A percentile compares a stretch with the other conserved stretches of the same genome.
Conservation (phyloP, 2,888 invertebrate genomes). For the Melanotus villosus region DNA sequence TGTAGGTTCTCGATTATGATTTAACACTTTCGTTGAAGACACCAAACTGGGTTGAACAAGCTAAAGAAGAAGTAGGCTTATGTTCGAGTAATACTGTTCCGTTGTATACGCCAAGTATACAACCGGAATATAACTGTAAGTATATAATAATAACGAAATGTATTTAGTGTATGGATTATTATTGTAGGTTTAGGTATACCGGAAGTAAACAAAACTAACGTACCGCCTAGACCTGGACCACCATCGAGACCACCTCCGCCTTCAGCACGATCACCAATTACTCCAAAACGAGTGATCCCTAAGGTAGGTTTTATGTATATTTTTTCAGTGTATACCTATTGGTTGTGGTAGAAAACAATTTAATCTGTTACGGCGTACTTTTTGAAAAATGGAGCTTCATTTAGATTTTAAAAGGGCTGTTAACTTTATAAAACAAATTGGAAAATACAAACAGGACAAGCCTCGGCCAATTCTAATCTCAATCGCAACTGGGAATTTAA, state of each 20-base stretch:
- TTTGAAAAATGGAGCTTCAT: too few species aligned
- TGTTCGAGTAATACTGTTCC: slow-evolving; percentile 90
- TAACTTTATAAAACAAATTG: too few species aligned
- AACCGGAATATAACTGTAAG: slow-evolving; percentile 67
- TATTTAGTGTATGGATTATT: too few species aligned
- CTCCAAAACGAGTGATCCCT: slow-evolving; percentile 64
- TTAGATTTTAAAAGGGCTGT: too few species aligned
- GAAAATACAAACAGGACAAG: too few species aligned
- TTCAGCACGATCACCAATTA: slow-evolving; percentile 69
- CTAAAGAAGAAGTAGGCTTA: slow-evolving; percentile 86
- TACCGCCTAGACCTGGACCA: slow-evolving; percentile 61
- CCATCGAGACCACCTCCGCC: slow-evolving; percentile 72
- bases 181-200: slow-evolving; percentile 68
- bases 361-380: too few species aligned
- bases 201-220: slow-evolving; percentile 65
- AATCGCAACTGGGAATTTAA: too few species aligned
- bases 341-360: not conserved
- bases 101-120: slow-evolving; percentile 69
- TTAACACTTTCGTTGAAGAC: slow-evolving; percentile 85
- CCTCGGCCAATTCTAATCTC: too few species aligned
- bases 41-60: slow-evolving; percentile 86
- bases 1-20: slow-evolving; percentile 77
- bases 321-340: not conserved
- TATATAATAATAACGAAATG: too few species aligned
- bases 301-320: slow-evolving; percentile 55